These are phyloP conservation scores for Callyntrura sp. DNA, from an alignment of 2,888 invertebrate species.

Conservation along the genomic window DNA sequence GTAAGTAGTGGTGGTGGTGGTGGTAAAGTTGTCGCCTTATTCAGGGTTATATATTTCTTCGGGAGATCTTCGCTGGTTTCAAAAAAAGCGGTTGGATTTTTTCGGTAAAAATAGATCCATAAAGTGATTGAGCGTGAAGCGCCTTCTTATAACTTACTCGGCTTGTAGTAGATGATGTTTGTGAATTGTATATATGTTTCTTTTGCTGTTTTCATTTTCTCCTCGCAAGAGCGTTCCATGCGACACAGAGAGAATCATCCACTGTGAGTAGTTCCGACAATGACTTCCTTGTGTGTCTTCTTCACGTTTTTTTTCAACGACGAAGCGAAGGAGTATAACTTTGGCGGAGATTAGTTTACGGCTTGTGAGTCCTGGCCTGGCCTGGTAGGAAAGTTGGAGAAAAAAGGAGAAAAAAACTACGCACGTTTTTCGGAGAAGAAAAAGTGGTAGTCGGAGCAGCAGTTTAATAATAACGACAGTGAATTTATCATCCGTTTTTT, in stretches of 20 bases:
- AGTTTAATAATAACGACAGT: constrained; percentile 52
- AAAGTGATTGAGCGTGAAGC: constrained; percentile 23
- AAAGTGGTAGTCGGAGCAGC: not conserved
- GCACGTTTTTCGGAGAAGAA: constrained; percentile 39
- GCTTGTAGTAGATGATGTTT: not conserved
- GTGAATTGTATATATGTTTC: not conserved
- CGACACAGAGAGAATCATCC: constrained; percentile 47
- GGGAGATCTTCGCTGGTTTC: not conserved
- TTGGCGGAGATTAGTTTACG: constrained; percentile 42
- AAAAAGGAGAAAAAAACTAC: constrained; percentile 16
- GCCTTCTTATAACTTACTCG: not conserved
- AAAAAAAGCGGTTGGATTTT: not conserved
- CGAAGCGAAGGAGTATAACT: not conserved
- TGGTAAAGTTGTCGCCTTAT: not conserved
- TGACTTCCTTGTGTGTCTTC: constrained; percentile 52
- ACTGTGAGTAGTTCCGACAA: constrained; percentile 44
- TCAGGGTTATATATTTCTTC: not conserved
- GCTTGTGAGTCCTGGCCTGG: not conserved
- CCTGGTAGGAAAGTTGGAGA: not conserved
- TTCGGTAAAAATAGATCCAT: constrained; percentile 56
- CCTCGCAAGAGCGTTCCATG: constrained; percentile 26
- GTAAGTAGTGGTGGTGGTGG: too few relatives aligned
- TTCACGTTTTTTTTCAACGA: not conserved
- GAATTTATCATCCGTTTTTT: constrained; percentile 68
- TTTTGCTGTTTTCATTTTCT: not conserved